Evolutionary conservation across 2,113 vertebrate genomes (phyloP), one percentile per base, ranked within the genome.

Genomic region (Xenus cinereus): DNA sequence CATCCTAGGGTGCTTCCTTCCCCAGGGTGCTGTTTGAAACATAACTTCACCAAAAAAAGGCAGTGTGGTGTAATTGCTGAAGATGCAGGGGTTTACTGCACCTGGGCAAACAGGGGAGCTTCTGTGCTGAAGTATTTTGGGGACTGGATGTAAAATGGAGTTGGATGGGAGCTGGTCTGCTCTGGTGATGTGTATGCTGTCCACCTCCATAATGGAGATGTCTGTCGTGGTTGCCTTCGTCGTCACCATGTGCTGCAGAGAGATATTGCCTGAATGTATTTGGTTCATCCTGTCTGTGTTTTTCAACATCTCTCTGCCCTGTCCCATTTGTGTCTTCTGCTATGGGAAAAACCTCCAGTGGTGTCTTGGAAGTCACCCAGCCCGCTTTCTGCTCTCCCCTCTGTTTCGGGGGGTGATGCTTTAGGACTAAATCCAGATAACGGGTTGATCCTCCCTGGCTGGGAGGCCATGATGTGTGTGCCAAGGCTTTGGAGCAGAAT

Each of bases 181-280:
- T 82, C 43, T 2, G 4, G 13, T 18, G 43, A 8, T 0, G 0
- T 17, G 19, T 37, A n/a, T 32, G 23, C 10, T 73, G 16, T 48
- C 50, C 59, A 43, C 19, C 39, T 64, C 24, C 22, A 0, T 1
- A n/a, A 28, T 8, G 43, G 51, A 78, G 37, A 9, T 1, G 0
- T 26, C 10, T n/a, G 48, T 80, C 1, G 1, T 20, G 21, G 10
- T 39, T 57, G 43, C 7, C 50, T 81, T 87, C 4, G 1, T 62
- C 3, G 2, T 75, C 0, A 0, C 39, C 30, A 4, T 0, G 0
- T 35, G 66, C 69, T 89, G 75, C 57, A 37, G 69, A 46, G 64
- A 46, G 57, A 18, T 46, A 33, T 0, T 63, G 69, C 50, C 30
- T 2, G 2, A 28, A 51, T 16, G 20, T 20, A 30, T 59, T n/a